Base-by-base conservation (phyloP, 2,888 invertebrate genomes). In the Limenitis arthemis region DNA sequence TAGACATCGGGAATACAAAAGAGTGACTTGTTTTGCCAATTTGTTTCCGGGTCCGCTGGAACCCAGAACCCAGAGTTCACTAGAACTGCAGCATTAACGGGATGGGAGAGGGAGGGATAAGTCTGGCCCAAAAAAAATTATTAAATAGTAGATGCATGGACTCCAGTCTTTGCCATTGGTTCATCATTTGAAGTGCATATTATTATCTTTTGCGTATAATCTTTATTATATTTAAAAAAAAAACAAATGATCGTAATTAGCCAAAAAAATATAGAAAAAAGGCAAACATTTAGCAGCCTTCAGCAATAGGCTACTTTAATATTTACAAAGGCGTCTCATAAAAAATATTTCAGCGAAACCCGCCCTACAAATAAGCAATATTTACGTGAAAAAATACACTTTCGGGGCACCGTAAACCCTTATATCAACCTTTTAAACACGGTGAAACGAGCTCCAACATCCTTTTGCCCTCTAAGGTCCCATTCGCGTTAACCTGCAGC, bases 391-490 rank as follows among this genome's bases (percentile, higher is more conserved):
- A 61, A 62, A 61, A 61, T 61, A 59, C 52, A 59, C 59, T 62
- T 64, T 55, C 54, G 56, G 41, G 51, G 47, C 44, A 50, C 50
- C 57, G 58, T 61, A 61, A 61, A 62, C 53, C 61, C 62, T 54
- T 65, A 62, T 61, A 66, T 67, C 65, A 64, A 62, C 59, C 62
- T 64, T 64, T 65, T 66, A 67, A 65, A 61, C 59, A 59, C 60
- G 63, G 59, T 54, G 56, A 60, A 62, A 62, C 60, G 60, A 54
- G 60, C 62, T 57, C 54, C 57, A 58, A 54, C 41, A 56, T 60
- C 63, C 61, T 64, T 62, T 60, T 59, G 60, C 58, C 58, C 60
- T 61, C 58, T 63, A 61, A 63, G 61, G 57, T 29, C 11, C 29
- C 29, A 9, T 30, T 55, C 58, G 50, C 43, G 30, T 44, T 47